A percentile compares a stretch with the other conserved stretches of the same genome.
phyloP scores from a whole-genome alignment of 2,113 vertebrate species.

The Osmerus eperlanus region DNA sequence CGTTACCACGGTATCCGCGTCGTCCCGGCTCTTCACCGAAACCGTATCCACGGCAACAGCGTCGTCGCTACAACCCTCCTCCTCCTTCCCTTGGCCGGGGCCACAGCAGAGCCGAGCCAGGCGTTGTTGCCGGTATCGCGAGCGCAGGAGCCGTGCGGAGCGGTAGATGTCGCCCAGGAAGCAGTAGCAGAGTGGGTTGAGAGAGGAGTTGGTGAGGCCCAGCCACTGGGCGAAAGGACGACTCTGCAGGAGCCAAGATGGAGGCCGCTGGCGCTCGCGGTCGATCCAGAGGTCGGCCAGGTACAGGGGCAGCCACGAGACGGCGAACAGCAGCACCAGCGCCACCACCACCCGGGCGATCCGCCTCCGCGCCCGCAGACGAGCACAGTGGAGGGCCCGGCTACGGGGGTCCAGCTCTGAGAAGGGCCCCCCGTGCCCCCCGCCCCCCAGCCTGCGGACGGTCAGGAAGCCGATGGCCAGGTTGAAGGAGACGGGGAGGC shows the following conservation, averaged over 20 bases:
- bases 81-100: constrained; percentile 57
- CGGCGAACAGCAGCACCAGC: constrained; percentile 82
- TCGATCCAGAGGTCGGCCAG: constrained; percentile 88
- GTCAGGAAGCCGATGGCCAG: constrained; percentile 86
- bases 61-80: constrained; percentile 5
- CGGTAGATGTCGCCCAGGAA: constrained; percentile 84
- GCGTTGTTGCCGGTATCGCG: constrained; percentile 65
- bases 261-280: constrained; percentile 67
- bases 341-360: constrained; percentile 90
- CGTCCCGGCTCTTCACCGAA: constrained; percentile 8
- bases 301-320: constrained; percentile 88
- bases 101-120: constrained; percentile 62
- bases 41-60: constrained; percentile 27
- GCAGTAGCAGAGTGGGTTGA: constrained; percentile 92
- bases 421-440: constrained; percentile 56
- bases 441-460: constrained; percentile 77
- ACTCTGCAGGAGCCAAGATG: constrained; percentile 82
- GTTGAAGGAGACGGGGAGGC: constrained; percentile 87
- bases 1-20: constrained; percentile 37
- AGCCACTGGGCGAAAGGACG: constrained; percentile 90
- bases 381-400: constrained; percentile 74
- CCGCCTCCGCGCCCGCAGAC: constrained; percentile 83
- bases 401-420: constrained; percentile 74
- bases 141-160: constrained; percentile 82
- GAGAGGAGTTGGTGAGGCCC: constrained; percentile 89